phyloP scores from a whole-genome alignment of 2,797 vertebrate genomes.

The Microtus agrestis region DNA sequence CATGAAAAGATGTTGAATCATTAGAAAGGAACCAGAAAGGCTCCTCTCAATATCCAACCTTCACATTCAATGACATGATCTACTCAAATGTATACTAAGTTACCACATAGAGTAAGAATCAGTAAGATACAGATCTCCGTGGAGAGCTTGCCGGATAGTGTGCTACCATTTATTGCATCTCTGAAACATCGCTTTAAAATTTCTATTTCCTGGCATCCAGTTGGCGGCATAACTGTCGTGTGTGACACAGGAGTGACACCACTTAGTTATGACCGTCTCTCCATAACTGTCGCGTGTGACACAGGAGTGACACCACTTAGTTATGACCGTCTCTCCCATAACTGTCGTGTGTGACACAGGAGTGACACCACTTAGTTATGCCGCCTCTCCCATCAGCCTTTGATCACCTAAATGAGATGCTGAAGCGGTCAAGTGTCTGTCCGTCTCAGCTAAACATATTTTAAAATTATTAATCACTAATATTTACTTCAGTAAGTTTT shows the following conservation, averaged over 20 bases:
- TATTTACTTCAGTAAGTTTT: not conserved
- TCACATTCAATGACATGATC: not conserved
- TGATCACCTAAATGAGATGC: not conserved
- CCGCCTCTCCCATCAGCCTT: not conserved
- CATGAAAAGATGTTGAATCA: conserved; percentile 28
- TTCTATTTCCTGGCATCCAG: conserved; percentile 42
- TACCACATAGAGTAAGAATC: conserved; percentile 20
- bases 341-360: not conserved
- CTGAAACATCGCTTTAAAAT: conserved; percentile 46
- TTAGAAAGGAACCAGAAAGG: conserved; percentile 34
- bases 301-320: not conserved
- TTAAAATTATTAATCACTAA: not conserved
- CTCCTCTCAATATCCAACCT: not conserved
- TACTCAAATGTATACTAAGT: conserved; percentile 31
- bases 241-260: not conserved
- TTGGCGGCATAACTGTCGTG: not conserved
- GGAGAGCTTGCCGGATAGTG: not conserved
- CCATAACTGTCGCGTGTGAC: not conserved
- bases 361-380: not conserved
- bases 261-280: not conserved
- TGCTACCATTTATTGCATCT: not conserved
- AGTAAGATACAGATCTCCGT: conserved; percentile 16
- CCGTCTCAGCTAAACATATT: conserved; percentile 11
- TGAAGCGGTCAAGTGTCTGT: not conserved
- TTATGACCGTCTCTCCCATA: not conserved